Evolutionary conservation across 2,797 vertebrate species (phyloP).

Genomic region (Gephyroberyx darwinii): DNA sequence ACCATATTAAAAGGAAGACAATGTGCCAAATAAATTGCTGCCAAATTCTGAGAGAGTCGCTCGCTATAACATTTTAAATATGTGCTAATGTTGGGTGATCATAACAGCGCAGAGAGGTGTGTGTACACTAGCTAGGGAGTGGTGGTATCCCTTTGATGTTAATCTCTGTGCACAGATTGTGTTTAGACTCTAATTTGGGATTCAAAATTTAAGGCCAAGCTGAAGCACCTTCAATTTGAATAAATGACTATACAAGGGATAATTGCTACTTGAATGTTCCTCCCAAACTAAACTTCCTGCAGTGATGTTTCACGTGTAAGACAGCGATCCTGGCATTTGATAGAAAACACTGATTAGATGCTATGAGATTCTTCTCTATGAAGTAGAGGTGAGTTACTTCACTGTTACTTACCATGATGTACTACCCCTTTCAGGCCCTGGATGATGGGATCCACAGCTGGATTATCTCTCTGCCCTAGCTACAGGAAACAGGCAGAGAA

Average conservation of each 20-base stretch:
- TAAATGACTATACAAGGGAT: conserved; percentile 1
- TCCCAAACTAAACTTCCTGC: no score
- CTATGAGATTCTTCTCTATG: background rate
- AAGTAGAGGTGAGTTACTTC: conserved; percentile 18
- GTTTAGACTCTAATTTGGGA: conserved; percentile 62
- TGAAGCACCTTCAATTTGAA: conserved; percentile 35
- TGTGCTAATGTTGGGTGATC: no score
- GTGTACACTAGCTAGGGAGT: conserved; percentile 31
- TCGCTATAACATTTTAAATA: no score
- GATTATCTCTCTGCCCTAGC: conserved; percentile 95
- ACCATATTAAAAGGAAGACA: no score
- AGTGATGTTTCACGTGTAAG: no score
- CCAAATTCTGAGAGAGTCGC: no score
- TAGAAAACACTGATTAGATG: background rate
- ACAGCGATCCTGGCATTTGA: no score
- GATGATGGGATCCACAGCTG: conserved; percentile 97
- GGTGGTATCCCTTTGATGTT: conserved; percentile 66
- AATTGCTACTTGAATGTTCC: no score
- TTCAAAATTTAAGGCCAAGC: conserved; percentile 22
- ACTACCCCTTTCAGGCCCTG: conserved; percentile 96
- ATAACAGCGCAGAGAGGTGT: conserved; percentile 4
- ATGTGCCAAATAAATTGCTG: no score
- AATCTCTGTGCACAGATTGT: conserved; percentile 61
- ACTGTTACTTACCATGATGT: conserved; percentile 92
- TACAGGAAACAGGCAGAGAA: conserved; percentile 71